These are phyloP conservation scores for Triplophysa siluroides DNA, from an alignment of 2,113 vertebrate genomes.

Conservation along the genomic window DNA sequence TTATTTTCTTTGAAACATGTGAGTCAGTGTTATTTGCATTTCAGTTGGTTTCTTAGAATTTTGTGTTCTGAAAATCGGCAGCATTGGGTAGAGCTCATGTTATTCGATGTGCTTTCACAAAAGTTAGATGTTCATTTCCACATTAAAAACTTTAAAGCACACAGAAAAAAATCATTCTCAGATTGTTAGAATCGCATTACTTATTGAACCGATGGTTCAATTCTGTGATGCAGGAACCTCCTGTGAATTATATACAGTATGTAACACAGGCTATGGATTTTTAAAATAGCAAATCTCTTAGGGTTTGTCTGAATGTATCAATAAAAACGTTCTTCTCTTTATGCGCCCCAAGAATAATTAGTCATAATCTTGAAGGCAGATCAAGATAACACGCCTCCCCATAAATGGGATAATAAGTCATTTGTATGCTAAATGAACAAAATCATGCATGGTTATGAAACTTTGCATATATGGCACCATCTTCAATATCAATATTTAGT, in stretches of 20 bases:
- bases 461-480: slow-evolving; percentile 15
- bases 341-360: slow-evolving; percentile 40
- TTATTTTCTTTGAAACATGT: neutral
- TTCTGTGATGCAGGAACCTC: neutral
- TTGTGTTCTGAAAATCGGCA: neutral
- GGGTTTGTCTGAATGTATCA: neutral
- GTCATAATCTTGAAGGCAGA: slow-evolving; percentile 46
- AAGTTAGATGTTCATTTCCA: neutral
- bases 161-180: too few relatives aligned
- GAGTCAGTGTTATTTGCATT: neutral
- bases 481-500: slow-evolving; percentile 2
- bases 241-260: neutral
- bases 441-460: slow-evolving; percentile 23
- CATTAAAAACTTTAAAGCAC: neutral
- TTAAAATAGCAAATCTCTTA: neutral
- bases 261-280: neutral
- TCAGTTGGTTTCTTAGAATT: neutral
- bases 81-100: neutral
- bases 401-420: slow-evolving; percentile 42
- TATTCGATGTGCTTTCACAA: neutral
- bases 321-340: neutral
- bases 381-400: slow-evolving; percentile 38
- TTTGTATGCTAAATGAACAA: slow-evolving; percentile 49
- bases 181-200: too few relatives aligned
- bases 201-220: neutral